A percentile compares a stretch with the other conserved stretches of the same genome.
Evolutionary conservation across 2,888 invertebrate genomes (phyloP).

Genomic region (Lepas anatifera): DNA sequence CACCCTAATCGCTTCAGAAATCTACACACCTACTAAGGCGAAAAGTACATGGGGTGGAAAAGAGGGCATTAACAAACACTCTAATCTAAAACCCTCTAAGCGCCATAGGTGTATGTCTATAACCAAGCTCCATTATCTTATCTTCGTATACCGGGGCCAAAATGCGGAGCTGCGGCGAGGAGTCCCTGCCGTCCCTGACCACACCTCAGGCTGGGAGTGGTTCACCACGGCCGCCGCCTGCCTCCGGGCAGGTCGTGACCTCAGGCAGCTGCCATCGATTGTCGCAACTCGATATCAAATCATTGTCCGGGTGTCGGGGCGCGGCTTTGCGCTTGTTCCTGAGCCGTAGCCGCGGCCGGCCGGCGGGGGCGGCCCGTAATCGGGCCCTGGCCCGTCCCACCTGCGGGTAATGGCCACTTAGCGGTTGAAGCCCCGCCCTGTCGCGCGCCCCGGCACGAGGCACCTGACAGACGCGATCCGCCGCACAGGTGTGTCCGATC

Average conservation of each 20-base stretch:
- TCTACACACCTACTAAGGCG: too few relatives aligned
- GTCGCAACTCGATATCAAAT: conserved; percentile 29
- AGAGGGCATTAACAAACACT: too few relatives aligned
- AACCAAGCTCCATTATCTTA: too few relatives aligned
- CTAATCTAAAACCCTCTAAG: too few relatives aligned
- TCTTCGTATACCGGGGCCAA: too few relatives aligned
- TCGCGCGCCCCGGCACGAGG: conserved; percentile 24
- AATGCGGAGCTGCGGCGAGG: too few relatives aligned
- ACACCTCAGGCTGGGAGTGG: too few relatives aligned
- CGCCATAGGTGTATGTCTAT: too few relatives aligned
- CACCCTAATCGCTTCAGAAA: too few relatives aligned
- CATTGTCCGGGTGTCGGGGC: conserved; percentile 31
- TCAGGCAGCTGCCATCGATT: conserved; percentile 28
- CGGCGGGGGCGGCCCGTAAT: background rate
- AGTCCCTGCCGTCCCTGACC: too few relatives aligned
- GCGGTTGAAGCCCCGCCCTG: conserved; percentile 27
- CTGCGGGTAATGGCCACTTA: conserved; percentile 30
- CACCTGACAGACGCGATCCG: conserved; percentile 27
- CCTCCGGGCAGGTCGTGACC: conserved; percentile 29
- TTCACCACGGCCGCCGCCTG: conserved; percentile 17
- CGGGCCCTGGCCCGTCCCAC: background rate
- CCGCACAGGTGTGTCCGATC: conserved; percentile 4
- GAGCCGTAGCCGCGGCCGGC: conserved; percentile 29
- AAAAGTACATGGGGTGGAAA: too few relatives aligned
- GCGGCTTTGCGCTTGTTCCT: conserved; percentile 30